phyloP scores from a whole-genome alignment of 2,113 vertebrate species.

The Heterotilapia buettikoferi region DNA sequence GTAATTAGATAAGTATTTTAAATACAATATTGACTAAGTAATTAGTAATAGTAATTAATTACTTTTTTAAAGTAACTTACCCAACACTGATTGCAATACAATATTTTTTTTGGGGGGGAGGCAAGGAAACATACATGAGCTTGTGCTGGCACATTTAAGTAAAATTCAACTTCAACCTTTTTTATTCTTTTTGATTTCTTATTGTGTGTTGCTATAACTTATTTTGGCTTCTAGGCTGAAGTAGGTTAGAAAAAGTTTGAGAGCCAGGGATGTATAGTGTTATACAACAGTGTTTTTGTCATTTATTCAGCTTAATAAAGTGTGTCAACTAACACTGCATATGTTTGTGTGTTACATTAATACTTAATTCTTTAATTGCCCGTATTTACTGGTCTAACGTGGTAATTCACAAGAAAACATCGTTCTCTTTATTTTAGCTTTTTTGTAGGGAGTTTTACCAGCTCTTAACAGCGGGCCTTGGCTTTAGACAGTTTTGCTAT shows the following conservation, averaged over 20 bases:
- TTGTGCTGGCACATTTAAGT: background rate
- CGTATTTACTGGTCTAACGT: background rate
- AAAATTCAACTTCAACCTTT: background rate
- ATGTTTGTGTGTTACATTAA: background rate
- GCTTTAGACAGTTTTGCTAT: background rate
- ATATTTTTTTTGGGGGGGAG: accelerated
- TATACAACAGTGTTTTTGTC: background rate
- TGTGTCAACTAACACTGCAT: background rate
- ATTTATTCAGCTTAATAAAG: background rate
- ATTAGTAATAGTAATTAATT: too few species aligned
- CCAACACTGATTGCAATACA: background rate
- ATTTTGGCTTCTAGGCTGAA: background rate
- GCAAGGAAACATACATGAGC: background rate
- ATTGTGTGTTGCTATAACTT: background rate
- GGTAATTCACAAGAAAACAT: too few species aligned
- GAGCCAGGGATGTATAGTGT: background rate
- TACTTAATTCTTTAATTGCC: background rate
- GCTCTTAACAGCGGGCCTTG: background rate
- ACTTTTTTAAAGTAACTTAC: too few species aligned
- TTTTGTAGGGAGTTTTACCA: background rate
- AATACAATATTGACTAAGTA: too few species aligned
- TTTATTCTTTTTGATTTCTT: background rate
- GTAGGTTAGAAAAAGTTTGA: background rate
- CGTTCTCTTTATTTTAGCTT: background rate
- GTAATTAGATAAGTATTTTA: too few species aligned